Evolutionary conservation across 2,888 invertebrate species (phyloP), one percentile per base, ranked within the genome.

Genomic region (Microplitis deprimator): DNA sequence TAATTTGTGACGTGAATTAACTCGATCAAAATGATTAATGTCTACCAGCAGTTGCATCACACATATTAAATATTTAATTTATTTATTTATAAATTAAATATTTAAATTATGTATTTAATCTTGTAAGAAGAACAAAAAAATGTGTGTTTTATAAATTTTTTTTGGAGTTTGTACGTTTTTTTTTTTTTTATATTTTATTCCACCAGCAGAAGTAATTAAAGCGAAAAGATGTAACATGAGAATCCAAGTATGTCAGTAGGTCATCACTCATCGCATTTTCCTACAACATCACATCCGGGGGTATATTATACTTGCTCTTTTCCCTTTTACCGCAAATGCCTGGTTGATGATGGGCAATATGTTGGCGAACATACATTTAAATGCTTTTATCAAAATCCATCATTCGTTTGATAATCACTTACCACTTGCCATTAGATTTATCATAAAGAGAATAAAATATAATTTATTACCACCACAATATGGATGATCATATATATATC

Each of bases 191-290:
- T 29, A 6, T 67, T 17, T 60, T 20, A 6, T 41, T 29, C 40
- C 13, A 13, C 3, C 50, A 50, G 39, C 70, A n/a, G 50, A 65
- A 41, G 60, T 61, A 20, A 62, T 73, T 50, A 68, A 77, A 72
- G 50, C 50, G 13, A 77, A 77, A 77, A 68, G 65, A 64, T 59
- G 69, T 61, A 77, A 73, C 68, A 50, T 50, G 50, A 50, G 65
- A 39, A 70, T 71, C 69, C 74, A 77, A 77, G 77, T 77, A 40
- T 77, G 77, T 77, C 74, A 77, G 70, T 71, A 70, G 77, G 77
- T 75, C 77, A 59, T 65, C 67, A 65, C 76, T 77, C 77, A 59
- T 65, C 71, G 65, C 76, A 59, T 71, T 70, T 76, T 77, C 74
- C 61, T 70, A 67, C 61, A 77, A 77, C 74, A 60, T 77, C 74